phyloP scores from a whole-genome alignment of 2,888 invertebrate species.

The Sminthurinus aureus region DNA sequence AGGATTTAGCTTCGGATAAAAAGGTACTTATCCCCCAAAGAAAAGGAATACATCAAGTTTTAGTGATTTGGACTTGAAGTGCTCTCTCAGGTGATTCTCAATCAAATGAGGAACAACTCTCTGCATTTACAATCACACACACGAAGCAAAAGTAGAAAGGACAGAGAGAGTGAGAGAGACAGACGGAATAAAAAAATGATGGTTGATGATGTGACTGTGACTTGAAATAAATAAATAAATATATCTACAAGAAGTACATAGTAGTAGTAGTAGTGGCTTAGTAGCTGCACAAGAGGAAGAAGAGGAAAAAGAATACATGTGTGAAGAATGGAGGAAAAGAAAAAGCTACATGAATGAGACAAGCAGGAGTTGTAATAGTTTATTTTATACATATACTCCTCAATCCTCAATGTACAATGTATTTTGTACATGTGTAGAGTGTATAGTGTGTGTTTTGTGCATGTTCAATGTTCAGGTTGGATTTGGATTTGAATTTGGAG shows the following conservation, averaged over 20 bases:
- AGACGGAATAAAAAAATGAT: not conserved
- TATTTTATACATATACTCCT: not conserved
- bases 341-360: slow-evolving; percentile 16
- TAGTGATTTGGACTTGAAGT: slow-evolving; percentile 35
- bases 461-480: not conserved
- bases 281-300: too few relatives aligned
- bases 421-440: not conserved
- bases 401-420: not conserved
- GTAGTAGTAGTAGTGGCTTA: too few relatives aligned
- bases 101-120: slow-evolving; percentile 24
- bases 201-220: slow-evolving; percentile 1
- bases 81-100: slow-evolving; percentile 40
- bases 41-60: slow-evolving; percentile 21
- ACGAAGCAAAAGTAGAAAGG: not conserved
- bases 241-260: not conserved
- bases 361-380: not conserved
- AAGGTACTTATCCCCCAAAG: slow-evolving; percentile 13
- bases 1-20: slow-evolving; percentile 1
- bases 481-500: slow-evolving; percentile 6
- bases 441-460: slow-evolving; percentile 15
- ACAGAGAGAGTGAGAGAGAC: not conserved
- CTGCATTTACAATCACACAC: not conserved
- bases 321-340: not conserved
- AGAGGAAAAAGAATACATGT: too few relatives aligned
- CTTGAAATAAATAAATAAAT: not conserved